Conservation (phyloP, 2,888 invertebrate genomes). For the Aphodius granarius region DNA sequence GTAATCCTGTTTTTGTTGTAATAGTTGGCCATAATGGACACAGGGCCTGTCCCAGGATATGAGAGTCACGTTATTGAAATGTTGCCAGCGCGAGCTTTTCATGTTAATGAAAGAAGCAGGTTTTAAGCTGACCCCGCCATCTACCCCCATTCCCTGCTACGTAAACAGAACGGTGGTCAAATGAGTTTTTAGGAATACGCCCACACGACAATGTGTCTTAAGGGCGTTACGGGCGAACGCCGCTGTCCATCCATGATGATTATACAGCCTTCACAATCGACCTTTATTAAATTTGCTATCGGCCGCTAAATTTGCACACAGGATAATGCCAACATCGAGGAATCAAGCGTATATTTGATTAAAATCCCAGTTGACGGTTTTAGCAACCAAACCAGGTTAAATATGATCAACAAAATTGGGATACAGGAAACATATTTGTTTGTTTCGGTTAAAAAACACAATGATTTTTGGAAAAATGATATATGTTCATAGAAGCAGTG, state of each 20-base stretch:
- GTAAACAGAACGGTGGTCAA: slow-evolving; percentile 50
- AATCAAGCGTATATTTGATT: neutral
- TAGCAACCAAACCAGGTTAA: neutral
- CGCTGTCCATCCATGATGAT: neutral
- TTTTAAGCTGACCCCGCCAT: slow-evolving; percentile 45
- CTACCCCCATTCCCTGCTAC: slow-evolving; percentile 34
- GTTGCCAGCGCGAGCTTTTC: slow-evolving; percentile 40
- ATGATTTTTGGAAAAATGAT: too few species aligned
- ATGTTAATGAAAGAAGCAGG: slow-evolving; percentile 54
- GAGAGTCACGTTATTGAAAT: slow-evolving; percentile 53
- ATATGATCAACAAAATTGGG: neutral
- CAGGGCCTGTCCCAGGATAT: slow-evolving; percentile 42
- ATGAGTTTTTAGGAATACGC: slow-evolving; percentile 50
- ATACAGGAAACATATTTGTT: neutral
- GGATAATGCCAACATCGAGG: neutral
- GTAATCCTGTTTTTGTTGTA: neutral
- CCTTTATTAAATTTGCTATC: slow-evolving; percentile 16
- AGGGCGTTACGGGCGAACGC: neutral
- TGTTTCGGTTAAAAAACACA: too few species aligned
- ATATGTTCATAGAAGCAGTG: too few species aligned
- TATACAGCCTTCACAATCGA: slow-evolving; percentile 16
- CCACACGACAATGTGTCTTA: slow-evolving; percentile 35
- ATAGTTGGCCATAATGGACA: neutral
- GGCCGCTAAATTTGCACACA: neutral
- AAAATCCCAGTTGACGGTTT: neutral